Evolutionary conservation across 2,113 vertebrate species (phyloP).

Genomic region (Antidorcas marsupialis): DNA sequence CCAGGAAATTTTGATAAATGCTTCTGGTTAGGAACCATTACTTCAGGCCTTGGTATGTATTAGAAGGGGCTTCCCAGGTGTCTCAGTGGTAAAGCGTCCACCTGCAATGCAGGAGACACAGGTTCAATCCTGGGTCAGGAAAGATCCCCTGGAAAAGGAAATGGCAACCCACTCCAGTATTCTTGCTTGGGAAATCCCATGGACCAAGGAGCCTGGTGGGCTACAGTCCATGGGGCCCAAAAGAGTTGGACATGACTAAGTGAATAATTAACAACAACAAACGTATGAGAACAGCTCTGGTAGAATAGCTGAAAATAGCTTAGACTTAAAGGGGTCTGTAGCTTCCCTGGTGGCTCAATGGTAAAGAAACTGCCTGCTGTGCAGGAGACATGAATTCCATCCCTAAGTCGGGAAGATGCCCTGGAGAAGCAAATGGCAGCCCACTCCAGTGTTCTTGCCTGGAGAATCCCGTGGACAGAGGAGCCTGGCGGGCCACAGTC

Average conservation of each 20-base stretch:
- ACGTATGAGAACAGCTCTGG: not conserved
- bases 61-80: not conserved
- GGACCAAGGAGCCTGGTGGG: accelerated
- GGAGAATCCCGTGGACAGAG: not conserved
- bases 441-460: not conserved
- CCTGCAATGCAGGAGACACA: not conserved
- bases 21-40: not conserved
- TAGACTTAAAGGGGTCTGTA: not conserved
- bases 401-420: not conserved
- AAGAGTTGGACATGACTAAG: not conserved
- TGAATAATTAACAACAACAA: not conserved
- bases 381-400: not conserved
- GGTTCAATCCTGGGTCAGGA: not conserved
- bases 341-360: not conserved
- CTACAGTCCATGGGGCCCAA: not conserved
- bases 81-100: not conserved
- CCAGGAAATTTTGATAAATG: not conserved
- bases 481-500: not conserved
- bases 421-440: not conserved
- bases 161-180: not conserved
- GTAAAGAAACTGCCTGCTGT: not conserved
- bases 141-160: not conserved
- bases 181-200: not conserved
- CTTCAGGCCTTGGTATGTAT: not conserved
- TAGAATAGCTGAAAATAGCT: not conserved